A percentile compares a stretch with the other conserved stretches of the same genome.
Evolutionary conservation across 2,888 invertebrate genomes (phyloP).

Genomic region (Copidosoma aretas): DNA sequence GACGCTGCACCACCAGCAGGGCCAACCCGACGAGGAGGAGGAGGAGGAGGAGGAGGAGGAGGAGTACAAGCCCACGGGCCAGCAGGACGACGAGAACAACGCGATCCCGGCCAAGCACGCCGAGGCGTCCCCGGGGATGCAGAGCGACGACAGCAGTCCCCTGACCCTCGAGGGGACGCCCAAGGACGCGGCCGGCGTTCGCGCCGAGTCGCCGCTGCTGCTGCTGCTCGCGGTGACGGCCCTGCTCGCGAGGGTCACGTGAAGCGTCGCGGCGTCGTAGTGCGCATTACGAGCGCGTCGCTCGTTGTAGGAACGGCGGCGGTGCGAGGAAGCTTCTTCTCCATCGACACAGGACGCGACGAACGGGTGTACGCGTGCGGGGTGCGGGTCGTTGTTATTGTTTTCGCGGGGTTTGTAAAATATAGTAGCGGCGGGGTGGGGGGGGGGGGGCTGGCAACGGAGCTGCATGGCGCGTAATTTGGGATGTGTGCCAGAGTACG

Average conservation of each 20-base stretch:
- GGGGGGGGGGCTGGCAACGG: too few relatives aligned
- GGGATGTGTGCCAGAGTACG: too few relatives aligned
- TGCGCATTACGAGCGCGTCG: too few relatives aligned
- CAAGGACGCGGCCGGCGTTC: conserved; percentile 29
- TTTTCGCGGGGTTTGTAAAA: too few relatives aligned
- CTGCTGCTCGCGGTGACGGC: not conserved
- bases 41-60: conserved; percentile 47
- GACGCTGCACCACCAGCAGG: not conserved
- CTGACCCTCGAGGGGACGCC: conserved; percentile 54
- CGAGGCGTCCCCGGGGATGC: conserved; percentile 57
- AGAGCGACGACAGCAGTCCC: conserved; percentile 59
- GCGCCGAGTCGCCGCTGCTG: not conserved
- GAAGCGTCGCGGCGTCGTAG: conserved; percentile 40
- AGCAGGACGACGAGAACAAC: conserved; percentile 59
- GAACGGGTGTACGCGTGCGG: too few relatives aligned
- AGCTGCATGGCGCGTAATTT: too few relatives aligned
- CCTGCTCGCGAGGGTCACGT: conserved; percentile 44
- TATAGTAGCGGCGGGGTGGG: too few relatives aligned
- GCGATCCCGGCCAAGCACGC: conserved; percentile 58
- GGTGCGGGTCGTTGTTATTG: too few relatives aligned
- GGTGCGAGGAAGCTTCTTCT: too few relatives aligned
- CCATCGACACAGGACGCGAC: too few relatives aligned
- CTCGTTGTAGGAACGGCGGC: too few relatives aligned
- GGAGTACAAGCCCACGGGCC: not conserved
- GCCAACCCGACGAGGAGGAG: conserved; percentile 38